Evolutionary conservation across 2,888 invertebrate species (phyloP), one percentile per base, ranked within the genome.

Genomic region (Parnassius glacialis): DNA sequence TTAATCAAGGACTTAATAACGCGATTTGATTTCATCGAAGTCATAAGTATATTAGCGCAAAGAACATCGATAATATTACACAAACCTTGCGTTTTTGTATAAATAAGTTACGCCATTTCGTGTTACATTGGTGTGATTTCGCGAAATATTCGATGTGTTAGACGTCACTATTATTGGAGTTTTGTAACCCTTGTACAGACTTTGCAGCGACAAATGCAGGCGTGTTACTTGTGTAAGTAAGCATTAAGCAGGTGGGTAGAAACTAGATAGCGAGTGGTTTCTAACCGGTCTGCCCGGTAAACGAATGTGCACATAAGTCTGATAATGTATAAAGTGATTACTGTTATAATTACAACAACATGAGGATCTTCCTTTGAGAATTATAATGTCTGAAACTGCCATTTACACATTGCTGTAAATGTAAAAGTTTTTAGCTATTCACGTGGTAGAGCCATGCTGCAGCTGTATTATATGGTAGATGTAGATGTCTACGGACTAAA

Each of bases 191-290:
- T 61, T 50, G 12, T 61, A 56, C 45, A 45, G 45, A 11, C 12
- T 52, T 34, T n/a, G n/a, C 11, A n/a, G 12, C 52, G 60, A 34
- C 53, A 63, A 59, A 56, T 45, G 48, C 51, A 44, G 20, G 56
- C 50, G 63, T 61, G 44, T 52, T 25, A 5, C 50, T 65, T 61
- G 47, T 52, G 16, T 1, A 16, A 51, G 16, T 1, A 16, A 51
- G 48, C 56, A 67, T 57, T 67, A 62, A 65, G 62, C 52, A 52
- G 44, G 56, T 51, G 47, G 56, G 62, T 57, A 20, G 43, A 16
- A 34, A 13, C 13, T 25, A 16, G 10, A 51, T 10, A 10, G 10
- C 16, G 50, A 13, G 50, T 16, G 50, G 20, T 3, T n/a, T 41
- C 43, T 34, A 58, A 58, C 58, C 58, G 58, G 58, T 58, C 43